A percentile compares a stretch with the other conserved stretches of the same genome.
Conservation (phyloP, 2,113 vertebrate genomes). For the Malurus elegans region DNA sequence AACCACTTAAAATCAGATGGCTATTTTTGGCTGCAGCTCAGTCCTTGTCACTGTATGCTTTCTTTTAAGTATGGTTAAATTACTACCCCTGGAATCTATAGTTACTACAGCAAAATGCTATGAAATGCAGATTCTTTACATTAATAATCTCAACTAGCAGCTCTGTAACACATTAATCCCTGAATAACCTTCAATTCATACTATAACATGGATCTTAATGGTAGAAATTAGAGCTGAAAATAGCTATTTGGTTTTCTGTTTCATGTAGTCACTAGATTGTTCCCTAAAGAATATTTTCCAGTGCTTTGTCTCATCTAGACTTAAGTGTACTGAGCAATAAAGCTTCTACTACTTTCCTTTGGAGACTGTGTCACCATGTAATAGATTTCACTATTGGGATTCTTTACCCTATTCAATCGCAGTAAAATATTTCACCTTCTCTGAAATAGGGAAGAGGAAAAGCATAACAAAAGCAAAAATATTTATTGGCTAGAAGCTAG, state of each 20-base stretch:
- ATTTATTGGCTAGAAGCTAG: background rate
- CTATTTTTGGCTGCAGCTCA: background rate
- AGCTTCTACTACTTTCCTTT: constrained; percentile 12
- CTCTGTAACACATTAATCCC: background rate
- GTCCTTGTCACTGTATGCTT: background rate
- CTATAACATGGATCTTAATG: background rate
- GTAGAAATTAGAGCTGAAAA: constrained; percentile 12
- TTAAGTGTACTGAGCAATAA: constrained; percentile 42
- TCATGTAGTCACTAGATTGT: background rate
- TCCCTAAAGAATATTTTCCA: constrained; percentile 39
- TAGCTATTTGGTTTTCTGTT: constrained; percentile 12
- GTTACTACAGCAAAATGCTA: background rate
- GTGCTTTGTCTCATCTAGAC: constrained; percentile 7
- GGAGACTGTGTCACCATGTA: constrained; percentile 5
- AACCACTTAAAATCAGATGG: background rate
- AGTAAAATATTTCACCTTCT: constrained; percentile 19
- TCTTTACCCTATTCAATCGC: background rate
- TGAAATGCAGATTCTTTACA: background rate
- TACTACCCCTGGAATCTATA: background rate
- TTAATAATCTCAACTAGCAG: background rate
- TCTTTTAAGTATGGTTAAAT: background rate
- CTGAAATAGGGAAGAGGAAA: background rate
- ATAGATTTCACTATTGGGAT: constrained; percentile 37
- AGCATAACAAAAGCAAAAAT: background rate
- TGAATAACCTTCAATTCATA: background rate